phyloP scores from a whole-genome alignment of 2,113 vertebrate species.

The Riparia riparia region DNA sequence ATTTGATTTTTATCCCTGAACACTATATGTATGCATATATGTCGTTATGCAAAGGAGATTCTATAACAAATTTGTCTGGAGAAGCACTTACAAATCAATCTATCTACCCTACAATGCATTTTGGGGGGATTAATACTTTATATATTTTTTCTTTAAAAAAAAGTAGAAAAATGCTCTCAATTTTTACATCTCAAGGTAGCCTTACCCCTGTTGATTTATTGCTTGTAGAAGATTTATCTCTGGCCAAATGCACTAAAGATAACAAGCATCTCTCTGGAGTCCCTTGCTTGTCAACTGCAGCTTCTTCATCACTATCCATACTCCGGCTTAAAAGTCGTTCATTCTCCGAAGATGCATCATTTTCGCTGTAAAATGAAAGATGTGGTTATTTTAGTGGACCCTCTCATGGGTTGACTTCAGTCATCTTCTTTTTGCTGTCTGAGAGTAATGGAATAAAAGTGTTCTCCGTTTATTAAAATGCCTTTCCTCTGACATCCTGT shows the following conservation, averaged over 20 bases:
- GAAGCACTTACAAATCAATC: not conserved
- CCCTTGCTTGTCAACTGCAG: conserved; percentile 89
- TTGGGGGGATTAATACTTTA: not conserved
- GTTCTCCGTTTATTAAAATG: not conserved
- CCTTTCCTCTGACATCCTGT: not conserved
- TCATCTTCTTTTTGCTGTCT: not conserved
- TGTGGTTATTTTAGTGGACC: not conserved
- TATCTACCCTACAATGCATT: not conserved
- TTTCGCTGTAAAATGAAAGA: conserved; percentile 83
- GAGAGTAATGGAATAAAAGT: not conserved
- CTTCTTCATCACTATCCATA: conserved; percentile 96
- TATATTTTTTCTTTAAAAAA: not conserved
- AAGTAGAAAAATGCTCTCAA: not conserved
- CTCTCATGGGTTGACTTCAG: not conserved
- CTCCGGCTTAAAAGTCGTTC: conserved; percentile 95
- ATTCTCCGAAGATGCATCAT: conserved; percentile 96
- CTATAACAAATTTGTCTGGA: not conserved
- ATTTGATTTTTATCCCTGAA: not conserved
- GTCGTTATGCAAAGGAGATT: not conserved
- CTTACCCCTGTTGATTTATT: conserved; percentile 92
- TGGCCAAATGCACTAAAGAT: conserved; percentile 89
- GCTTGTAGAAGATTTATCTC: conserved; percentile 82
- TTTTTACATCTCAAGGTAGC: not conserved
- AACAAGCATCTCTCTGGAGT: conserved; percentile 90
- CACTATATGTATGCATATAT: not conserved